Evolutionary conservation across 2,113 vertebrate genomes (phyloP).

Genomic region (Desmodus rotundus): DNA sequence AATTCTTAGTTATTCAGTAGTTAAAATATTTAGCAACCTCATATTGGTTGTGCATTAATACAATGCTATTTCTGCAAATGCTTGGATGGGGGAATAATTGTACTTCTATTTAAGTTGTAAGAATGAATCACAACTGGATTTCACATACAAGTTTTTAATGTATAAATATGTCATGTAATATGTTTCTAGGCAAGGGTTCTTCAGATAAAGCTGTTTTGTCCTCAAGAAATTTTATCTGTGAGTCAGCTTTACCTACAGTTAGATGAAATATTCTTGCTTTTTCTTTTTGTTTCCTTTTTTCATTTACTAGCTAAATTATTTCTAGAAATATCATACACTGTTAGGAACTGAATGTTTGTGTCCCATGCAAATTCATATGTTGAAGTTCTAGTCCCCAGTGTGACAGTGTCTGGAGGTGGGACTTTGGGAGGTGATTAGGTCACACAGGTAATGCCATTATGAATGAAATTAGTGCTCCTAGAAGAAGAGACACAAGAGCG

Average conservation of each 20-base stretch:
- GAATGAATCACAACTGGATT: slow-evolving; percentile 54
- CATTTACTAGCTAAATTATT: not conserved
- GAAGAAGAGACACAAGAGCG: not conserved
- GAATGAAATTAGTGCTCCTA: not conserved
- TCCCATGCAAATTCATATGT: not conserved
- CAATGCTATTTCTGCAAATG: slow-evolving; percentile 31
- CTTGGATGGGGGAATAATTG: slow-evolving; percentile 31
- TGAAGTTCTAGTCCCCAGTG: not conserved
- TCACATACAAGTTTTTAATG: slow-evolving; percentile 46
- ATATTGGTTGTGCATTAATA: slow-evolving; percentile 20
- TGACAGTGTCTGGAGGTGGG: not conserved
- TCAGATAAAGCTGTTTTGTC: not conserved
- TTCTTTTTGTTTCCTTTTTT: not conserved
- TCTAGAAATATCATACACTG: not conserved
- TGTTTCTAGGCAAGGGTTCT: not conserved
- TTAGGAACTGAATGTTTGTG: not conserved
- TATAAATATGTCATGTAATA: slow-evolving; percentile 28
- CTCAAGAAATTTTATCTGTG: slow-evolving; percentile 1
- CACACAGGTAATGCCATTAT: not conserved
- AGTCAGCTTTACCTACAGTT: not conserved
- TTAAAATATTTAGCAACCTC: slow-evolving; percentile 48
- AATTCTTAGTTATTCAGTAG: slow-evolving; percentile 43
- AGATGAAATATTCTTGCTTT: not conserved
- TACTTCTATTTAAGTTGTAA: slow-evolving; percentile 32
- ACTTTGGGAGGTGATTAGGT: not conserved